Evolutionary conservation across 2,888 invertebrate species (phyloP).

Genomic region (Plebejus anna): DNA sequence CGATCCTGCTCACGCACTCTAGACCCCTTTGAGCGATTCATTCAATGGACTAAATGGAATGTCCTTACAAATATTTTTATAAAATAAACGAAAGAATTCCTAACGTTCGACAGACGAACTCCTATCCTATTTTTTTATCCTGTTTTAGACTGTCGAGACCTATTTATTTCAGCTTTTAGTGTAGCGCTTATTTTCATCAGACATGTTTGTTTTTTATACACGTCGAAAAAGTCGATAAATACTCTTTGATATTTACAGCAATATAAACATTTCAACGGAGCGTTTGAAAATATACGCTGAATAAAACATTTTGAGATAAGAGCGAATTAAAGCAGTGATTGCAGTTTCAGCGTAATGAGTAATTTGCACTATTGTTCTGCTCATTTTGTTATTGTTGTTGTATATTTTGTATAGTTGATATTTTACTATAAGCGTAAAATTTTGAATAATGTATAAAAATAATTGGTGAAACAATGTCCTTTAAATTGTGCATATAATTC

Average conservation of each 20-base stretch:
- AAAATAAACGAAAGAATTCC: neutral
- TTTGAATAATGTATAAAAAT: neutral
- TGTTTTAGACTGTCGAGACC: neutral
- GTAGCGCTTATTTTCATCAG: neutral
- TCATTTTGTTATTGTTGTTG: neutral
- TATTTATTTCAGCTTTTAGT: neutral
- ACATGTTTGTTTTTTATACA: neutral
- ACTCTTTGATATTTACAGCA: neutral
- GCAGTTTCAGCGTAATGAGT: neutral
- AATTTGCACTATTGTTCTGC: neutral
- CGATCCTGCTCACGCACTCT: too few species aligned
- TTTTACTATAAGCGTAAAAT: neutral
- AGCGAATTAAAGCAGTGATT: neutral
- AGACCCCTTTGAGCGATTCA: too few species aligned
- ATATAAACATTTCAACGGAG: conserved; percentile 1
- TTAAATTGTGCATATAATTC: too few species aligned
- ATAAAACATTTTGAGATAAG: neutral
- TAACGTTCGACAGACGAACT: neutral
- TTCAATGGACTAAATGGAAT: neutral
- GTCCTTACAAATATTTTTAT: neutral
- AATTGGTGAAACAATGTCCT: too few species aligned
- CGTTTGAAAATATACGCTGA: conserved; percentile 1
- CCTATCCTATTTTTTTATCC: neutral
- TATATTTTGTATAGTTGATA: neutral
- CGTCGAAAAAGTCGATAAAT: neutral